Evolutionary conservation across 2,113 vertebrate species (phyloP), one percentile per base, ranked within the genome.

Genomic region (Upupa epops): DNA sequence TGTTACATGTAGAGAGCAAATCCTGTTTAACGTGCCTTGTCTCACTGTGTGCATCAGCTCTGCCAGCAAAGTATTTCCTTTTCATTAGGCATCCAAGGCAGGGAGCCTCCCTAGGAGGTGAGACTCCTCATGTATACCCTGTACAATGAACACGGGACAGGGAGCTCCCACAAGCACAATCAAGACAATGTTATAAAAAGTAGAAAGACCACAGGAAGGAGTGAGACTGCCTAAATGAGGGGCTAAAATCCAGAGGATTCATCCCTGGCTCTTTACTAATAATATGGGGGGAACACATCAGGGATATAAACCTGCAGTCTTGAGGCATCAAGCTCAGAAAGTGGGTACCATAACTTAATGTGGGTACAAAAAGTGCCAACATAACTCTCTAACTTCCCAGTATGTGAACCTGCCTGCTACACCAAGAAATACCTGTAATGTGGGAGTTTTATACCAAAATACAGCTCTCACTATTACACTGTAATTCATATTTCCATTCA

Each of bases 71-170:
- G 26, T 7, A 0, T 9, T 12, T 12, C 73, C 25, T 26, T 56
- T 1, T 0, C 20, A 14, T 18, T 9, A 31, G 59, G 36, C n/a
- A 71, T 31, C 60, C 24, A 34, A 0, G 2, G 7, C 45, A 15
- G n/a, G 34, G 20, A 40, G 4, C 48, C 12, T 2, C 28, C 42
- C 72, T 40, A 24, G 51, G 51, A 80, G 28, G 26, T 11, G 34
- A 76, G 59, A 37, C 8, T 72, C 22, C 31, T 20, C 3, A 0
- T 5, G 16, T 7, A 4, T 17, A 42, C 19, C 4, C 22, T 11
- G 17, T 7, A 11, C 48, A 63, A 11, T 0, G 3, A 18, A 42
- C 25, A 14, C 12, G 45, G 34, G 32, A 59, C 37, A 65, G 37
- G 0, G 2, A 86, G 73, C 34, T 42, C 29, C 77, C 46, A n/a